Conservation (phyloP, 1,140 invertebrate genomes). For the Triops longicaudatus region DNA sequence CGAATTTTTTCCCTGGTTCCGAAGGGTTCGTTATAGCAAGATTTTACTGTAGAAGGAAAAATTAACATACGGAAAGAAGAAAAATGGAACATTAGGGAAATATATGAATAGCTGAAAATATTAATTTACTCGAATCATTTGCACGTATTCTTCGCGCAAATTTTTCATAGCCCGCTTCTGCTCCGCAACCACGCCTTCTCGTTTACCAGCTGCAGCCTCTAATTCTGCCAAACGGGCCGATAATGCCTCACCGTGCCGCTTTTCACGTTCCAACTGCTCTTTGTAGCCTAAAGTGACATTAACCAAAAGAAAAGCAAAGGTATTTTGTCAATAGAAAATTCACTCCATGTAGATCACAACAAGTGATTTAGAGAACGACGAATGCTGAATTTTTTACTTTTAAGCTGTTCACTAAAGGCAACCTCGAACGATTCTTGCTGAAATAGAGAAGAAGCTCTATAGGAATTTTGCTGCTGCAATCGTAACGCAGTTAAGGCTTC, state of each 20-base stretch:
- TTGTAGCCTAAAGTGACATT: neutral
- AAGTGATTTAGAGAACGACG: neutral
- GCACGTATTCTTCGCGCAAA: conserved; percentile 46
- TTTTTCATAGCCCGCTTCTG: conserved; percentile 45
- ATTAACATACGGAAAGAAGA: neutral
- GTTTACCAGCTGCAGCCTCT: conserved; percentile 41
- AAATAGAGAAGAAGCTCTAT: neutral
- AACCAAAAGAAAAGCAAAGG: neutral
- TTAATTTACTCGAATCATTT: conserved; percentile 43
- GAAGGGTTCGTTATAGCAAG: no score
- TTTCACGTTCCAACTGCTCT: conserved; percentile 38
- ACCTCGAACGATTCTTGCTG: neutral
- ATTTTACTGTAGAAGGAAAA: no score
- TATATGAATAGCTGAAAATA: no score
- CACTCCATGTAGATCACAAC: neutral
- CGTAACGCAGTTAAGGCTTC: neutral
- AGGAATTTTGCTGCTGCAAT: neutral
- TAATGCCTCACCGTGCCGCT: conserved; percentile 43
- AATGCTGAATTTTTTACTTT: neutral
- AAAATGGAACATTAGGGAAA: neutral
- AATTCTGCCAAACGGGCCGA: conserved; percentile 44
- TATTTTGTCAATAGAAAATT: neutral
- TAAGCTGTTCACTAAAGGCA: neutral
- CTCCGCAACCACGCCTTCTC: conserved; percentile 43
- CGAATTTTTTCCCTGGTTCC: no score